phyloP scores from a whole-genome alignment of 2,888 invertebrate species.

The Listrodromus nycthemerus region DNA sequence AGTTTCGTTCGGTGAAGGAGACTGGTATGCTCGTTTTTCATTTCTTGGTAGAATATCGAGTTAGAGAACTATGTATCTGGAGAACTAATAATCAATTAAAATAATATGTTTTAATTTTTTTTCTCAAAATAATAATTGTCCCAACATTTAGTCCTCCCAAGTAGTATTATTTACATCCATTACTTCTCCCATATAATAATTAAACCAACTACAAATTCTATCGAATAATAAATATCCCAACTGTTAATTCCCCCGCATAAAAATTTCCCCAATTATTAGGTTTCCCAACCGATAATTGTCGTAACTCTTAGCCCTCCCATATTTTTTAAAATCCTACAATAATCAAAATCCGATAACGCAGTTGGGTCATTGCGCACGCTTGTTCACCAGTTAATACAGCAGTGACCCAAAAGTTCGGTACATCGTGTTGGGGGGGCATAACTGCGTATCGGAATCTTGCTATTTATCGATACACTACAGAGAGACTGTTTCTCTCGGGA shows the following conservation, averaged over 20 bases:
- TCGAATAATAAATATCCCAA: too few species aligned
- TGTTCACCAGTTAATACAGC: neutral
- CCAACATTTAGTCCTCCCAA: too few species aligned
- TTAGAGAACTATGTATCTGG: too few species aligned
- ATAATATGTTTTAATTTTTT: too few species aligned
- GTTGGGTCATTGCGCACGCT: neutral
- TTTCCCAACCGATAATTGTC: too few species aligned
- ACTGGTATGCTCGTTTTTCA: neutral
- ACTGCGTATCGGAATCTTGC: conserved; percentile 36
- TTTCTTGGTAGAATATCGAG: neutral
- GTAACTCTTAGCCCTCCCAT: neutral
- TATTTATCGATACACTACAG: conserved; percentile 29
- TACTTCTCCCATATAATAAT: too few species aligned
- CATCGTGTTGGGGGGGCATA: neutral
- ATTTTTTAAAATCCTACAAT: neutral
- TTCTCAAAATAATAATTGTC: too few species aligned
- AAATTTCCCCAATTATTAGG: too few species aligned
- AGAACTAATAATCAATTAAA: too few species aligned
- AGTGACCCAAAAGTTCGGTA: conserved; percentile 1
- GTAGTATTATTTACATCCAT: too few species aligned
- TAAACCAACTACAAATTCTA: too few species aligned
- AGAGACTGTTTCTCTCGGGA: neutral
- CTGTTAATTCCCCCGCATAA: too few species aligned
- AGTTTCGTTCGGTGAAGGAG: neutral
- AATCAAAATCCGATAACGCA: neutral